Evolutionary conservation across 1,140 invertebrate genomes (phyloP), one percentile per base, ranked within the genome.

Genomic region (Drosophila lowei): DNA sequence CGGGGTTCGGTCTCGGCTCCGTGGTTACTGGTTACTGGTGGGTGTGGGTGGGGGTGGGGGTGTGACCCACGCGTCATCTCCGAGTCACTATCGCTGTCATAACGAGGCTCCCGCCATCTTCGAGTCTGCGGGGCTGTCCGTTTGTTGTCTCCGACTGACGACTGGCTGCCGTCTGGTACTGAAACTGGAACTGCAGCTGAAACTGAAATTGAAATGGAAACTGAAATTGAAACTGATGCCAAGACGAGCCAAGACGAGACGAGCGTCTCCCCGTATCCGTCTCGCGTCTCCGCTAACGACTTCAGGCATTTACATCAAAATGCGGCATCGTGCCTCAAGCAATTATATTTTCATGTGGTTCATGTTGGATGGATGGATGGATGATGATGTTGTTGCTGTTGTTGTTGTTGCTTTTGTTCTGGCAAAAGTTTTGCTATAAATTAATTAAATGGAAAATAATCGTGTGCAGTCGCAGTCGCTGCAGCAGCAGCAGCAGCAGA

Each of bases 371-470:
- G 18, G 18, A 18, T 18, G 18, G 18, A 18, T 34, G 34, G 34
- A 38, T 38, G 11, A 11, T 38, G 9, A 13, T 30, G 28, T 30
- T 30, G 30, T 9, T 30, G 28, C 8, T 30, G 30, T 9, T 38
- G 34, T 2, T 38, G 30, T 30, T 30, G 28, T 34, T 34, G 18
- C 41, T 16, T 56, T 23, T 47, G 41, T 58, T 25, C 42, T 60
- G 49, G 16, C 49, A 41, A 44, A 44, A 42, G 23, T 34, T 44
- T 57, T 48, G 67, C 78, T 75, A 88, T 86, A 88, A 86, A 86
- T 86, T 86, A 86, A 86, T 86, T 86, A 83, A 86, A 88, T 72
- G 78, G 74, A 78, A 88, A 86, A 86, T 88, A 86, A 86, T 86
- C 81, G 81, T 86, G 81, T 68, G 65, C 71, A 70, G 74, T 52